Evolutionary conservation across 1,140 invertebrate species (phyloP), one percentile per base, ranked within the genome.

Genomic region (Pseudomyrmex gracilis): DNA sequence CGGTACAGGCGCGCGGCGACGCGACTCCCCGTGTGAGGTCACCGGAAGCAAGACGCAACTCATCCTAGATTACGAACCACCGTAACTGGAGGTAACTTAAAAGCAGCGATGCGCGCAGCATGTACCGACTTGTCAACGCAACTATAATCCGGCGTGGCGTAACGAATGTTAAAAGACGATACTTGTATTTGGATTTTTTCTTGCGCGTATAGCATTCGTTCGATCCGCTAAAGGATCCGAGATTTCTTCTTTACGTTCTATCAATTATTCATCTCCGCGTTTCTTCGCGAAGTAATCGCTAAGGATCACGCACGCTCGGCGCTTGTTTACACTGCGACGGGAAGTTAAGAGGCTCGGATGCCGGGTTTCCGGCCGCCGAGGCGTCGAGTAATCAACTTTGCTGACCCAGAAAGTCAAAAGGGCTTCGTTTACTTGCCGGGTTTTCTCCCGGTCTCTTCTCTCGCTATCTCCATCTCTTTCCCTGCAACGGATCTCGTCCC

Each of bases 371-470:
- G 74, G 78, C 68, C 57, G 53, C 74, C 61, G 73, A 70, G 83
- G 80, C 73, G 82, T 83, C 73, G 78, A 90, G 87, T 90, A 90
- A 90, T 90, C 89, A 89, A 90, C 89, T 90, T 90, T 90, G 64
- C 85, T 87, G 89, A 90, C 87, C 89, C 60, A 85, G 87, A 90
- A 88, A 90, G 86, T 90, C 85, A 84, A 86, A 88, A 82, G 78
- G 71, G 87, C 89, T 89, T 89, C 76, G 78, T 85, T 85, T 86
- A 86, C 85, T 87, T 85, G 64, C 74, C 68, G 47, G 34, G 34
- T 34, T 84, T 83, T 85, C 64, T 86, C 82, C 70, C 74, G 61
- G 34, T 34, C 4, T 12, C 49, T 67, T 15, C 45, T 8, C 77
- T 34, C 49, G 55, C 61, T 78, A 15, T 74, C 34, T 34, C 67